Conservation (phyloP, 2,888 invertebrate genomes). For the Julus scandinavius region DNA sequence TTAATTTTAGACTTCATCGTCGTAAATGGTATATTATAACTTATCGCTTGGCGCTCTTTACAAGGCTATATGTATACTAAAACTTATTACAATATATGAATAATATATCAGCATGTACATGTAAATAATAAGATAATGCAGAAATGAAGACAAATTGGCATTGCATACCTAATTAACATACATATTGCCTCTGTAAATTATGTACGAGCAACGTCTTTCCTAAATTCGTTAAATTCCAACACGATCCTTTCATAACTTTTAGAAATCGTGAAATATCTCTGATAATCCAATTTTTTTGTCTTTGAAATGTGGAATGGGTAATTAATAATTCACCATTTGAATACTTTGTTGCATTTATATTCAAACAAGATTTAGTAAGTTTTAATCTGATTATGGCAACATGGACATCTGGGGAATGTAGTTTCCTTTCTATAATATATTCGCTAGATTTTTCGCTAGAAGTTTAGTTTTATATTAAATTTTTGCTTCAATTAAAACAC, state of each 20-base stretch:
- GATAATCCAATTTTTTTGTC: background rate
- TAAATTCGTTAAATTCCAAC: background rate
- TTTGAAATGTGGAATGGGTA: background rate
- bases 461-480: background rate
- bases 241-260: background rate
- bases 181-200: constrained; percentile 23
- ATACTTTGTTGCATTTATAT: background rate
- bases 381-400: background rate
- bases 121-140: constrained; percentile 35
- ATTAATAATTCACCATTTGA: background rate
- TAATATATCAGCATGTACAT: constrained; percentile 6
- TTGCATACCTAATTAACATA: constrained; percentile 14
- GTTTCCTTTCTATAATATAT: background rate
- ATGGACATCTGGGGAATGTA: background rate
- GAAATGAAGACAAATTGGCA: constrained; percentile 26
- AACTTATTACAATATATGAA: constrained; percentile 22
- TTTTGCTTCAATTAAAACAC: background rate
- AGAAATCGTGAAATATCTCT: background rate
- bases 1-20: background rate
- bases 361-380: background rate
- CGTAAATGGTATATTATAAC: background rate
- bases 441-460: background rate
- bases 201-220: background rate
- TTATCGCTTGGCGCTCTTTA: background rate
- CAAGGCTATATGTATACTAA: background rate